Evolutionary conservation across 2,113 vertebrate genomes (phyloP).

Genomic region (Cercocebus atys): DNA sequence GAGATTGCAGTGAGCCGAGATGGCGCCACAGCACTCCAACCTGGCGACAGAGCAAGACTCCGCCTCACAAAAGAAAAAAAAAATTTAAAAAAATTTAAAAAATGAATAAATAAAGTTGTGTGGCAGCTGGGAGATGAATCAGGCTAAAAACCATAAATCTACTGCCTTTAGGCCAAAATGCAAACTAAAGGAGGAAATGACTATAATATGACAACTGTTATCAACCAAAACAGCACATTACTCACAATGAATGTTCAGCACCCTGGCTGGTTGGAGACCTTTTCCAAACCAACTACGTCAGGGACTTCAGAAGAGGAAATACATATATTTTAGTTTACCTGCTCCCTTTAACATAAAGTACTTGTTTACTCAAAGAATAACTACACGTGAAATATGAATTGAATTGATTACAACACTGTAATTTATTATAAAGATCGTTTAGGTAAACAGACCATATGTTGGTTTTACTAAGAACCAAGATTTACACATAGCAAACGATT

Average conservation of each 20-base stretch:
- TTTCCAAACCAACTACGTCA: constrained; percentile 58
- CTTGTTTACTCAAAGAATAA: neutral
- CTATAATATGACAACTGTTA: constrained; percentile 21
- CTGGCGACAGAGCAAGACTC: too few relatives aligned
- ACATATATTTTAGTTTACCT: neutral
- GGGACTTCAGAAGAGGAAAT: neutral
- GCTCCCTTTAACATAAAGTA: neutral
- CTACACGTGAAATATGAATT: neutral
- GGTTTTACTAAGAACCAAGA: neutral
- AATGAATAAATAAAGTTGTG: neutral
- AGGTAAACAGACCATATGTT: neutral
- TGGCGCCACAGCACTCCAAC: too few relatives aligned
- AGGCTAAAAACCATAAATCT: constrained; percentile 57
- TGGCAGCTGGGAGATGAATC: constrained; percentile 59
- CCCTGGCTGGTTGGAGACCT: constrained; percentile 7
- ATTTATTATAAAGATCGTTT: constrained; percentile 12
- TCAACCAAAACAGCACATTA: constrained; percentile 62
- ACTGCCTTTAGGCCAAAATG: constrained; percentile 72
- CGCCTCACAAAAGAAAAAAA: too few relatives aligned
- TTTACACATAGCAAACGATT: neutral
- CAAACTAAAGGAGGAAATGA: constrained; percentile 75
- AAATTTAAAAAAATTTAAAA: too few relatives aligned
- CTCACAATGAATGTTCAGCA: constrained; percentile 29
- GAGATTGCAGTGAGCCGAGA: too few relatives aligned
- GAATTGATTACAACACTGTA: neutral